Percentiles rank a stretch among this genome's conserved stretches.
Conservation (phyloP, 2,113 vertebrate genomes). For the Thunnus thynnus region DNA sequence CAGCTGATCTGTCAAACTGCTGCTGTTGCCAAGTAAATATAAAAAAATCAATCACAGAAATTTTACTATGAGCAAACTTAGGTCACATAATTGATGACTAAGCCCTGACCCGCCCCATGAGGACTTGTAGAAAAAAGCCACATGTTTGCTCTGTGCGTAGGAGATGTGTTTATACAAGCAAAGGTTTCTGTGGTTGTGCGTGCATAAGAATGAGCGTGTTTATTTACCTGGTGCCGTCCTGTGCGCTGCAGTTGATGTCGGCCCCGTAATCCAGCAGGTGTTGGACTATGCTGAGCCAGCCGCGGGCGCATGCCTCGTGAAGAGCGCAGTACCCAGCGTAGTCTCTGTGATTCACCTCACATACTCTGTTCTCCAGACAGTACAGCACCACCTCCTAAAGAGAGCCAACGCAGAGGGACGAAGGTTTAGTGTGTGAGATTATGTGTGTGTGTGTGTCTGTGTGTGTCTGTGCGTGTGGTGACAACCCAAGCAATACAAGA, state of each 20-base stretch:
- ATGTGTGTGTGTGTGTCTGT: neutral
- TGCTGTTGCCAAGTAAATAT: conserved; percentile 6
- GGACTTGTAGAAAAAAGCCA: neutral
- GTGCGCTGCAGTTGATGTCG: conserved; percentile 97
- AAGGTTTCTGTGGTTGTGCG: neutral
- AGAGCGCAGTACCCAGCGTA: conserved; percentile 96
- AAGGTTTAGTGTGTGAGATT: conserved; percentile 15
- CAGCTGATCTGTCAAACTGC: conserved; percentile 53
- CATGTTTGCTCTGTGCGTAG: neutral
- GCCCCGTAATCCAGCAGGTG: conserved; percentile 96
- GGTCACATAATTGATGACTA: conserved; percentile 21
- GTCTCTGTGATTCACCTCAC: conserved; percentile 96
- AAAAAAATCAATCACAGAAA: conserved; percentile 22
- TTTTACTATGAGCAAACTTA: conserved; percentile 6
- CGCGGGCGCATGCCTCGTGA: conserved; percentile 94
- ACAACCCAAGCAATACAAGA: conserved; percentile 29
- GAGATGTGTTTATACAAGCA: neutral
- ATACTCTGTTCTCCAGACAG: conserved; percentile 95
- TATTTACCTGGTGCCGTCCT: conserved; percentile 94
- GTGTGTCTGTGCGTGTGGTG: neutral
- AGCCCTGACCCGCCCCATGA: neutral
- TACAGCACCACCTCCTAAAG: conserved; percentile 95
- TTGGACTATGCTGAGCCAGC: conserved; percentile 94
- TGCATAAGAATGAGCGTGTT: neutral
- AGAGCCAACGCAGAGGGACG: conserved; percentile 13